phyloP scores from a whole-genome alignment of 2,888 invertebrate species.

The Watsonalla binaria region DNA sequence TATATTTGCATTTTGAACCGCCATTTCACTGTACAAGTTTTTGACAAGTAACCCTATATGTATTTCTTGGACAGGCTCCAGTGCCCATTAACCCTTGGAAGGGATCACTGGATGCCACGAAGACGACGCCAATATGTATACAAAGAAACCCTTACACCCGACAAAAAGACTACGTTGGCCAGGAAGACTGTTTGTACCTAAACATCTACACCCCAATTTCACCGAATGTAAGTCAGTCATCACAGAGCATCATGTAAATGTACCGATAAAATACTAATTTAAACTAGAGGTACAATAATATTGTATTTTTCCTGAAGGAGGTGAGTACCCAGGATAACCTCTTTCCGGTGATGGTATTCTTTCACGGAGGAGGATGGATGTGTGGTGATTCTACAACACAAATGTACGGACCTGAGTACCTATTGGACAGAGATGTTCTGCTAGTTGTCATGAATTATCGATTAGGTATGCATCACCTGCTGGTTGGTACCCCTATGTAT shows the following conservation, averaged over 20 bases:
- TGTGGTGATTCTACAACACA: constrained; percentile 83
- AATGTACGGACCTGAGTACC: constrained; percentile 84
- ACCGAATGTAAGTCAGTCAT: constrained; percentile 38
- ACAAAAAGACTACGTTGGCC: constrained; percentile 81
- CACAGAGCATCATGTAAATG: not conserved
- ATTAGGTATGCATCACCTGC: constrained; percentile 61
- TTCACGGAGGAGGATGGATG: constrained; percentile 87
- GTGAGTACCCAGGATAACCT: constrained; percentile 21
- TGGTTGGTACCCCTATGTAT: not conserved
- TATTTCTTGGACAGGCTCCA: constrained; percentile 74
- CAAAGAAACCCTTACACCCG: constrained; percentile 86
- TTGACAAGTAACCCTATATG: not conserved
- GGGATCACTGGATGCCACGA: constrained; percentile 80
- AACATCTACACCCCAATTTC: constrained; percentile 81
- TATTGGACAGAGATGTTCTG: constrained; percentile 84
- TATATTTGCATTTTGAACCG: no score
- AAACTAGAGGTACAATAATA: no score
- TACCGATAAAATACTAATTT: not conserved
- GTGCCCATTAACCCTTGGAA: constrained; percentile 81
- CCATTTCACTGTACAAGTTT: no score
- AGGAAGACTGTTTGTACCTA: constrained; percentile 90
- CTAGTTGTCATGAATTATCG: constrained; percentile 85
- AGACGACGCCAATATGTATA: constrained; percentile 84
- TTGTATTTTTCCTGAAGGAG: constrained; percentile 26
- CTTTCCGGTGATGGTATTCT: constrained; percentile 86